phyloP scores from a whole-genome alignment of 2,888 invertebrate species.

The Tanytarsus gracilentus region DNA sequence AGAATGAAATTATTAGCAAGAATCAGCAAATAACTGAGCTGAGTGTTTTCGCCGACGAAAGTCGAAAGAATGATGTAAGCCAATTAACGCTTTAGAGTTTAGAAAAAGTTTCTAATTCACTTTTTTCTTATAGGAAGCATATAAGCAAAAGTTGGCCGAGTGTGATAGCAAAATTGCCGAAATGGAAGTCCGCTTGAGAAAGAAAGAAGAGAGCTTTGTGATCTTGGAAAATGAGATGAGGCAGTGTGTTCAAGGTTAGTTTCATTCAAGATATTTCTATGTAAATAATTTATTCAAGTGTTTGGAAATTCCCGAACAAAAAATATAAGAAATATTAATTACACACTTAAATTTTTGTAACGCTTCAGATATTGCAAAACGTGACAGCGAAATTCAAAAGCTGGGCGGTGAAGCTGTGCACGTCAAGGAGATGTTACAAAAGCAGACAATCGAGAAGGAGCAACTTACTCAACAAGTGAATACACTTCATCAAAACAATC shows the following conservation, averaged over 20 bases:
- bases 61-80: conserved; percentile 15
- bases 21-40: conserved; percentile 31
- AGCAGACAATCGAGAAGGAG: conserved; percentile 38
- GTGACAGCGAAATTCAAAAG: conserved; percentile 18
- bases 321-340: neutral
- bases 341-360: neutral
- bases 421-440: conserved; percentile 5
- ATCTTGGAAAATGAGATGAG: conserved; percentile 17
- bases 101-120: neutral
- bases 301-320: conserved; percentile 1
- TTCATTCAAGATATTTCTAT: neutral
- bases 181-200: conserved; percentile 15
- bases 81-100: neutral
- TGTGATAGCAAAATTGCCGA: conserved; percentile 27
- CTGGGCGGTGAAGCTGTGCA: conserved; percentile 1
- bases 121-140: conserved; percentile 36
- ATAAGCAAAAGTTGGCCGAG: conserved; percentile 36
- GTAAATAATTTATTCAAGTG: neutral
- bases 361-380: conserved; percentile 4
- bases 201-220: conserved; percentile 11
- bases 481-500: conserved; percentile 35
- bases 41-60: neutral
- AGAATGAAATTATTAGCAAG: conserved; percentile 38
- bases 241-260: conserved; percentile 20
- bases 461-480: conserved; percentile 35